Evolutionary conservation across 2,113 vertebrate genomes (phyloP).

Genomic region (Saiga tatarica): DNA sequence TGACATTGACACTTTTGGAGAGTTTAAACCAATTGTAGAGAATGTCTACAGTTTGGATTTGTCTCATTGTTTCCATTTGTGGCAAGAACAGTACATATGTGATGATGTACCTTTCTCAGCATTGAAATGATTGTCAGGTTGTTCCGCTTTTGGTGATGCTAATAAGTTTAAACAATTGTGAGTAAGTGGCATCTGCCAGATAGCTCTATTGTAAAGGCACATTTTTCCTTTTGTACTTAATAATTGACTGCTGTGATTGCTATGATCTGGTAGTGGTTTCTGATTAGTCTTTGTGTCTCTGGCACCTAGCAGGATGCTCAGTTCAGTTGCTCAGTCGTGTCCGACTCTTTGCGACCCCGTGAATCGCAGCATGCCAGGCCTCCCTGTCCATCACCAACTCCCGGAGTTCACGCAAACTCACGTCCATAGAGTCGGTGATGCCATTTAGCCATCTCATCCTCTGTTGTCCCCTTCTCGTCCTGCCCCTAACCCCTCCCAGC

Average conservation of each 20-base stretch:
- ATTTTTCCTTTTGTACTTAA: slow-evolving; percentile 28
- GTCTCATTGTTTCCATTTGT: not conserved
- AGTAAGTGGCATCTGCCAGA: slow-evolving; percentile 3
- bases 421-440: too few relatives aligned
- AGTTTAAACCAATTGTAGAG: not conserved
- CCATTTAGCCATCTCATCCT: too few relatives aligned
- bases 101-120: not conserved
- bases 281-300: slow-evolving; percentile 2
- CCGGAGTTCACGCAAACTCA: too few relatives aligned
- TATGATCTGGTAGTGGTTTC: slow-evolving; percentile 14
- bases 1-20: not conserved
- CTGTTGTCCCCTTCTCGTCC: too few relatives aligned
- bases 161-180: slow-evolving; percentile 8
- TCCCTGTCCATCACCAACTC: too few relatives aligned
- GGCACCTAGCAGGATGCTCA: not conserved
- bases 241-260: slow-evolving; percentile 15
- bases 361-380: too few relatives aligned
- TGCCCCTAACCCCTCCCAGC: too few relatives aligned
- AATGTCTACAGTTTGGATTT: not conserved
- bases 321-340: too few relatives aligned
- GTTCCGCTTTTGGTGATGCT: not conserved
- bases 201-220: slow-evolving; percentile 4
- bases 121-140: not conserved
- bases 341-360: too few relatives aligned
- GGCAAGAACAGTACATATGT: not conserved